phyloP scores from a whole-genome alignment of 2,797 vertebrate genomes.

The Arremon brunneinucha region DNA sequence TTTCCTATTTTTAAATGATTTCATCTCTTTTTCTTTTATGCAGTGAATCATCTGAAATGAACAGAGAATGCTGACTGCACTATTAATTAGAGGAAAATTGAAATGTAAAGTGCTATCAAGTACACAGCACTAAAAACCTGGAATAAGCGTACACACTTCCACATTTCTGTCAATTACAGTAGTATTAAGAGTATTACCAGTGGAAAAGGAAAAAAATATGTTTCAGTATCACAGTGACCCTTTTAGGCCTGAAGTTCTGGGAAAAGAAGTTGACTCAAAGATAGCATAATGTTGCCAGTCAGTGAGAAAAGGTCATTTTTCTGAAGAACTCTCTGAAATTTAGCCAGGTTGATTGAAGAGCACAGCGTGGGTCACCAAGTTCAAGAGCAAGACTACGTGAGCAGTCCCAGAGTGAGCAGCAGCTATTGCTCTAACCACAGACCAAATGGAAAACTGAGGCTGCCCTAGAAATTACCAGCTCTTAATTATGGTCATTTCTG shows the following conservation, averaged over 20 bases:
- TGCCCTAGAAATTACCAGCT: background rate
- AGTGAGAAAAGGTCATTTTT: background rate
- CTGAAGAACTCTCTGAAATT: background rate
- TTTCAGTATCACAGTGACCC: background rate
- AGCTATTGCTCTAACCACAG: background rate
- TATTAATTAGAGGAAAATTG: constrained; percentile 40
- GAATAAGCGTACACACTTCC: background rate
- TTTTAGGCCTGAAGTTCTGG: background rate
- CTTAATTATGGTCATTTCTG: background rate
- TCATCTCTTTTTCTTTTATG: background rate
- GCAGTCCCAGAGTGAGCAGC: background rate
- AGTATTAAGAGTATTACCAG: background rate
- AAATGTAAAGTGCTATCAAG: constrained; percentile 11
- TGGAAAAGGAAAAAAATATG: background rate
- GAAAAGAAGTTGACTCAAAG: background rate
- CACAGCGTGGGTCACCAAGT: background rate
- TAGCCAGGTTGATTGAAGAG: background rate
- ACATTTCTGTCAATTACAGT: background rate
- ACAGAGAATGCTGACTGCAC: constrained; percentile 1
- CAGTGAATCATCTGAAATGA: constrained; percentile 10
- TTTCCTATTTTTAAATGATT: constrained; percentile 29
- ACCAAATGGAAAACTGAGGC: background rate
- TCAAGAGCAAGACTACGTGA: background rate
- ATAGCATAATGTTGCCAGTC: background rate
- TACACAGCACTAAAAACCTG: background rate